phyloP scores from a whole-genome alignment of 2,888 invertebrate species.

The Diplazon laetatorius region DNA sequence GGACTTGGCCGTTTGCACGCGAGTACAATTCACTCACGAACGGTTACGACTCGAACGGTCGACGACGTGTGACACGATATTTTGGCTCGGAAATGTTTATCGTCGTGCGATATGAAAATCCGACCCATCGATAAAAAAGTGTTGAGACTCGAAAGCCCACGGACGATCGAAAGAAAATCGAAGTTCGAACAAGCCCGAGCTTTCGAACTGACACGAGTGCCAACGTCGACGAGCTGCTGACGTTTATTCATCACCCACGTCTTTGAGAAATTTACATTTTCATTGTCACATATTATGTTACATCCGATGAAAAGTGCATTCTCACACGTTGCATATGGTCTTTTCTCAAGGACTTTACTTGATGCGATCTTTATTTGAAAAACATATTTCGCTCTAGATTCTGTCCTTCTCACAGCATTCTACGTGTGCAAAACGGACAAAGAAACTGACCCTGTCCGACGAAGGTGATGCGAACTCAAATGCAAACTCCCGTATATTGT shows the following conservation, averaged over 20 bases:
- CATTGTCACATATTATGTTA: too few relatives aligned
- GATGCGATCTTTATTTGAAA: too few relatives aligned
- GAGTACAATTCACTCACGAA: constrained; percentile 13
- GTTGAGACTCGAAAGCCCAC: background rate
- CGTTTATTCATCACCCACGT: constrained; percentile 17
- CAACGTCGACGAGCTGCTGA: constrained; percentile 5
- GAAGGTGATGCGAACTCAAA: too few relatives aligned
- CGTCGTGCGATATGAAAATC: background rate
- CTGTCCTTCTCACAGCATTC: too few relatives aligned
- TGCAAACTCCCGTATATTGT: too few relatives aligned
- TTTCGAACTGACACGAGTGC: background rate
- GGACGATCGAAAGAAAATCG: background rate
- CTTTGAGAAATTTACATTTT: constrained; percentile 25
- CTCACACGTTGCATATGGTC: too few relatives aligned
- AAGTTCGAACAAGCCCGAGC: background rate
- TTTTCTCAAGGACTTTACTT: too few relatives aligned
- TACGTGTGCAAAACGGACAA: too few relatives aligned
- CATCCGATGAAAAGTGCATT: too few relatives aligned
- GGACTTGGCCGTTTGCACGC: background rate
- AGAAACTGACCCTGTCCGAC: too few relatives aligned
- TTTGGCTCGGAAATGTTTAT: constrained; percentile 10
- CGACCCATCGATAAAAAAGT: constrained; percentile 8
- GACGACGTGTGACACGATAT: background rate
- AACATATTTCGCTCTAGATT: too few relatives aligned
- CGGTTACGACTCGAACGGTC: constrained; percentile 3